Base-by-base conservation (phyloP, 2,888 invertebrate genomes). In the Timandra comae region DNA sequence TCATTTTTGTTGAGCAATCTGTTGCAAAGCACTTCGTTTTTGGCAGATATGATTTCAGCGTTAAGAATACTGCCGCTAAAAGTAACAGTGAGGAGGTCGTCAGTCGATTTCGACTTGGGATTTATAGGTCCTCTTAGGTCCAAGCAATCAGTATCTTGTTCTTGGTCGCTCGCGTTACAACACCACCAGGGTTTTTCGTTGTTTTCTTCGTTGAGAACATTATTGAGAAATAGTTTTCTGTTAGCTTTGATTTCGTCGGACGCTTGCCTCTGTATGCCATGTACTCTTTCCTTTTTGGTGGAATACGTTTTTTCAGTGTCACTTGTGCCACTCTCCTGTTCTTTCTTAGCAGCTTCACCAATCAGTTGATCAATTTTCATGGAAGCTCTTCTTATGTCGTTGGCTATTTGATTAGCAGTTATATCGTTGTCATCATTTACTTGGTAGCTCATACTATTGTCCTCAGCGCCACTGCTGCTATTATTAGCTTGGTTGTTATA, bases 331-430 rank as follows among this genome's bases (percentile, higher is more conserved):
- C 71, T 63, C 29, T 70, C 70, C 34, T 55, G 46, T 42, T 77
- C 75, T 33, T 77, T 79, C 48, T 77, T 76, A 24, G 65, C 65
- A 13, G 82, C 75, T 61, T 82, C 79, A 29, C 79, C 84, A 27
- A 86, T 82, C 12, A 86, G 72, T 43, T 81, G 85, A 56, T 89
- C 88, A 44, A 89, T 89, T 63, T 87, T 86, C 35, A 87, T 62
- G 2, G 89, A 88, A 7, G 88, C 87, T 48, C 73, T 76, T 56
- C 84, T 79, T 38, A 88, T 88, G 48, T 88, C 87, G 49, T 87
- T 87, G 19, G 86, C 86, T 29, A 88, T 80, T 61, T 87, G 87
- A 52, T 85, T 88, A 12, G 80, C 82, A 22, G 84, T 88, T 31
- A 86, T 73, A 49, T 88, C 88, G 35, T 82, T 81, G 45, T 87